These are phyloP conservation scores for Junco hyemalis DNA, from an alignment of 2,113 vertebrate genomes.

Conservation along the genomic window DNA sequence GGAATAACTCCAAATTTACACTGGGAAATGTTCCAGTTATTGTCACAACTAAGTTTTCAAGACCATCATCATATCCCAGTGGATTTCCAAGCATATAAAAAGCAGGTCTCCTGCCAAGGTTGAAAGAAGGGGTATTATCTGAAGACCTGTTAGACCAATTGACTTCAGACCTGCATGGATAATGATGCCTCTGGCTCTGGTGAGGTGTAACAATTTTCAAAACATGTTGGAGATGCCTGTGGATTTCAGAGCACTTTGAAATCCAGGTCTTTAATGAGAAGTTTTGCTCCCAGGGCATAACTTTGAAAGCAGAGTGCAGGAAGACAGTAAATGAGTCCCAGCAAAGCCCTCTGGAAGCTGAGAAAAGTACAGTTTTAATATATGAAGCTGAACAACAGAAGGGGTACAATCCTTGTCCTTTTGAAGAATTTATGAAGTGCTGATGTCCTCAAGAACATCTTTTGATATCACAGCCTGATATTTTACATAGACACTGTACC, in stretches of 20 bases:
- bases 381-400: neutral
- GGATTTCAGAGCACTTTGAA: constrained; percentile 57
- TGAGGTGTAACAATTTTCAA: constrained; percentile 32
- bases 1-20: neutral
- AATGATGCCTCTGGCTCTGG: constrained; percentile 25
- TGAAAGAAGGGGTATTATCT: neutral
- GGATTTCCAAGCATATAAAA: neutral
- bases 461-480: neutral
- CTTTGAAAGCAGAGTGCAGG: constrained; percentile 47
- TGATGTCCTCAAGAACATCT: neutral
- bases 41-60: neutral
- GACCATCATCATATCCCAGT: neutral
- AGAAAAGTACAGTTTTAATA: neutral
- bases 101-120: neutral
- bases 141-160: constrained; percentile 12
- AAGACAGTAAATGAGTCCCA: constrained; percentile 44
- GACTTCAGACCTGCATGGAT: constrained; percentile 13
- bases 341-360: constrained; percentile 22
- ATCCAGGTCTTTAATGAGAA: constrained; percentile 42
- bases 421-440: neutral
- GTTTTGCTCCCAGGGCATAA: constrained; percentile 57
- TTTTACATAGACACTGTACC: neutral
- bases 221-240: constrained; percentile 48
- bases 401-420: neutral
- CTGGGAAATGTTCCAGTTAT: neutral